Percentiles rank a stretch among this genome's conserved stretches.
phyloP scores from a whole-genome alignment of 2,888 invertebrate species.

The Boloria euphrosyne region DNA sequence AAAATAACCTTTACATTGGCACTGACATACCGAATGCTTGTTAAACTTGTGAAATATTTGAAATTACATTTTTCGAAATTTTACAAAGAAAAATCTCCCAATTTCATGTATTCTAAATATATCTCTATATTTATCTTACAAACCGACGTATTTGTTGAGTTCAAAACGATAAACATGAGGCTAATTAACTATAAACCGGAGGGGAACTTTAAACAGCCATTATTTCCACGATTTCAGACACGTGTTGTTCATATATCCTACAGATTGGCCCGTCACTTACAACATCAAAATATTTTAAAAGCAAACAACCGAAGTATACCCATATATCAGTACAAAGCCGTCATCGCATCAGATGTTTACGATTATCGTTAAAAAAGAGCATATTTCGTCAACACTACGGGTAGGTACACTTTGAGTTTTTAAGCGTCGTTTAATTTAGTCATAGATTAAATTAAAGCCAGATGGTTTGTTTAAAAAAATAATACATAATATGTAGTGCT shows the following conservation, averaged over 20 bases:
- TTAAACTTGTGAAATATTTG: too few relatives aligned
- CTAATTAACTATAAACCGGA: slow-evolving; percentile 21
- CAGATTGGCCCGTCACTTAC: slow-evolving; percentile 27
- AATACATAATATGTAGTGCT: too few relatives aligned
- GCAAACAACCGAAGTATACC: slow-evolving; percentile 13
- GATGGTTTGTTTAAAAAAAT: neutral
- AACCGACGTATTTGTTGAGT: slow-evolving; percentile 8
- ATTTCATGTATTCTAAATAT: neutral
- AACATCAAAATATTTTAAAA: slow-evolving; percentile 32
- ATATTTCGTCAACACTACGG: slow-evolving; percentile 46
- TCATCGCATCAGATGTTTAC: slow-evolving; percentile 48
- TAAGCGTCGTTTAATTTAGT: slow-evolving; percentile 3
- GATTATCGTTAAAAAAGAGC: slow-evolving; percentile 50
- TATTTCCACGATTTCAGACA: slow-evolving; percentile 21
- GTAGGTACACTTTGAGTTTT: neutral
- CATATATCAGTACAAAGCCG: slow-evolving; percentile 46
- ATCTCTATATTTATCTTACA: slow-evolving; percentile 9
- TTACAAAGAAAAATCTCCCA: too few relatives aligned
- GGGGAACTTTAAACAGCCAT: slow-evolving; percentile 13
- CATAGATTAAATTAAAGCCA: neutral
- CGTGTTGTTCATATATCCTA: slow-evolving; percentile 33
- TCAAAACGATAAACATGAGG: slow-evolving; percentile 22
- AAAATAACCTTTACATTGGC: too few relatives aligned
- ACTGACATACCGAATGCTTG: too few relatives aligned
- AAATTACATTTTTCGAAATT: too few relatives aligned